Conservation (phyloP, 2,113 vertebrate genomes). For the Trogon melanurus region DNA sequence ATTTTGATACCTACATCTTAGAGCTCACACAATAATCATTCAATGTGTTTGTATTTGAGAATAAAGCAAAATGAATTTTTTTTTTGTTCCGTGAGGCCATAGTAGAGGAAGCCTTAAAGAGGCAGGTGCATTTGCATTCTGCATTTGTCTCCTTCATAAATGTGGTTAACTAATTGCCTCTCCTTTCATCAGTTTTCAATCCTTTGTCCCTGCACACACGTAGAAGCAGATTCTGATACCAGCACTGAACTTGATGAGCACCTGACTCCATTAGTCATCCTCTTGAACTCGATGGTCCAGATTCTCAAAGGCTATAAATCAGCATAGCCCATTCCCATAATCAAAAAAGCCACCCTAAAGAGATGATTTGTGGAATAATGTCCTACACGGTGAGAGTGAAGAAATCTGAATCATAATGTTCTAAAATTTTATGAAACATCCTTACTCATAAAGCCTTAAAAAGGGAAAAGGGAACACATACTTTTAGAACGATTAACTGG, state of each 20-base stretch:
- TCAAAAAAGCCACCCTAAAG: neutral
- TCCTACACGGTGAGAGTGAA: neutral
- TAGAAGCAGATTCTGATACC: constrained; percentile 34
- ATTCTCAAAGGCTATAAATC: constrained; percentile 10
- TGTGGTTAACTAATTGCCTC: neutral
- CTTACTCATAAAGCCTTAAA: neutral
- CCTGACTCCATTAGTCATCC: constrained; percentile 31
- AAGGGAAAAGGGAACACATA: neutral
- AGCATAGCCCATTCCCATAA: neutral
- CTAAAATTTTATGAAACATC: neutral
- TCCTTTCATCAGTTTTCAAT: constrained; percentile 31
- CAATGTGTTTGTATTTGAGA: constrained; percentile 51
- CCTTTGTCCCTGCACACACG: neutral
- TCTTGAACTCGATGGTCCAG: neutral
- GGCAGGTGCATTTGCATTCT: neutral
- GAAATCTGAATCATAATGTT: neutral
- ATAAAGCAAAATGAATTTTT: constrained; percentile 33
- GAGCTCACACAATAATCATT: constrained; percentile 29
- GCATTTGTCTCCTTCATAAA: constrained; percentile 6
- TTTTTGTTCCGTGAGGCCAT: constrained; percentile 13
- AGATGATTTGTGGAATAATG: neutral
- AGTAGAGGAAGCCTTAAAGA: neutral
- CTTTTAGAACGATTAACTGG: neutral
- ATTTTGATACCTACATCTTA: constrained; percentile 50
- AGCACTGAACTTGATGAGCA: neutral